Conservation (phyloP, 2,797 vertebrate species). For the Gobionotothen gibberifrons region DNA sequence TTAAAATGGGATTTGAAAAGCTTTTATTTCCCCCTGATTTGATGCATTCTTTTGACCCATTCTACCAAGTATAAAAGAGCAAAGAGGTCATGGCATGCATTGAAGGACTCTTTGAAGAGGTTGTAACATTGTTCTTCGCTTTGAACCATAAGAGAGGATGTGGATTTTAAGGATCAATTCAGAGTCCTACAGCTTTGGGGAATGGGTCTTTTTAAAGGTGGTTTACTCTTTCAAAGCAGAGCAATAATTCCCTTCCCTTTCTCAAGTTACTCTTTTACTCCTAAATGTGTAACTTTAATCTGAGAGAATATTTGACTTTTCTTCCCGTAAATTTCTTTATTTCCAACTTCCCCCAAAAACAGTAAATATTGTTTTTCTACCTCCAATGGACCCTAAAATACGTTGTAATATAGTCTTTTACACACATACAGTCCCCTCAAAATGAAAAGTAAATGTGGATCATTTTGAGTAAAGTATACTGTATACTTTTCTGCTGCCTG, state of each 20-base stretch:
- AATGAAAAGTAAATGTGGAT: neutral
- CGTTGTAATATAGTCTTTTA: too few species aligned
- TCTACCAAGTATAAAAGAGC: conserved; percentile 2
- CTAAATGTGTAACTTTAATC: too few species aligned
- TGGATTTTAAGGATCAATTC: conserved; percentile 13
- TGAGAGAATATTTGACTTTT: too few species aligned
- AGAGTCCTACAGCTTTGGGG: conserved; percentile 1
- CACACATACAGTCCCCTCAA: too few species aligned
- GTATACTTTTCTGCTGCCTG: conserved; percentile 1
- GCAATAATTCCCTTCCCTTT: too few species aligned
- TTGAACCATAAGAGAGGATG: neutral
- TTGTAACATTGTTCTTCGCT: conserved; percentile 4
- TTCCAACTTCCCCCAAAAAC: too few species aligned
- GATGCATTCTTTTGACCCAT: conserved; percentile 22
- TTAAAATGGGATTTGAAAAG: conserved; percentile 13
- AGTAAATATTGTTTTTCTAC: too few species aligned
- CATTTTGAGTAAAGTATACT: conserved; percentile 1
- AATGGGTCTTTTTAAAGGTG: too few species aligned
- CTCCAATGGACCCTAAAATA: too few species aligned
- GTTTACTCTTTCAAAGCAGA: too few species aligned
- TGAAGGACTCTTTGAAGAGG: conserved; percentile 13
- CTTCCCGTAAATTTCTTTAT: too few species aligned
- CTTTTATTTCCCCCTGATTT: conserved; percentile 19
- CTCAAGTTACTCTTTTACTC: too few species aligned
- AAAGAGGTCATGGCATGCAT: neutral